Evolutionary conservation across 2,888 invertebrate species (phyloP).

Genomic region (Epicampocera succincta): DNA sequence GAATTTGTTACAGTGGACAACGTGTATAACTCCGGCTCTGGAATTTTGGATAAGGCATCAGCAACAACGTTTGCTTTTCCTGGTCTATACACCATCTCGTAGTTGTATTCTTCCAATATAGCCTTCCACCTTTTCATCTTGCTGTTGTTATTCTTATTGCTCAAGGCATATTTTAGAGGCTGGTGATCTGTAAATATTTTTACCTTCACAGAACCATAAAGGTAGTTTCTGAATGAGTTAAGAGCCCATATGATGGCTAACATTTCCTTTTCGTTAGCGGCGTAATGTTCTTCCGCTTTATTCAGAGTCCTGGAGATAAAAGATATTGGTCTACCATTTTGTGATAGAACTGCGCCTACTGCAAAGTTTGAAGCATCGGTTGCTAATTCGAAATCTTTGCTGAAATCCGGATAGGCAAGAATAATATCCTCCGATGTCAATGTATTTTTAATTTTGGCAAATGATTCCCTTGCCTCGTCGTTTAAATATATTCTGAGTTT

Average conservation of each 20-base stretch:
- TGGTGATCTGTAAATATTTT: constrained; percentile 9
- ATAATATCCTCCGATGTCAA: neutral
- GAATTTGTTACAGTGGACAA: neutral
- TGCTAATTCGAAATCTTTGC: constrained; percentile 46
- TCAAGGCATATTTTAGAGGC: neutral
- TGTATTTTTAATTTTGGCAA: neutral
- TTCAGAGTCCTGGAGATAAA: constrained; percentile 47
- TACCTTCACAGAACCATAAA: neutral
- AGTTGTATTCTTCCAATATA: constrained; percentile 8
- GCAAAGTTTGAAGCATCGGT: constrained; percentile 61
- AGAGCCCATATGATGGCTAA: neutral
- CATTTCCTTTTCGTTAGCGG: neutral
- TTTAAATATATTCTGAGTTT: too few species aligned
- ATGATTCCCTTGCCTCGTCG: neutral
- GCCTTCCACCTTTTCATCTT: constrained; percentile 36
- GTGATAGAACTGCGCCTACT: constrained; percentile 54
- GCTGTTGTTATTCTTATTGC: constrained; percentile 1
- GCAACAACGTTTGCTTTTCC: neutral
- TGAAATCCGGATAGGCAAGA: constrained; percentile 57
- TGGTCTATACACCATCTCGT: neutral
- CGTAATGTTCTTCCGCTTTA: constrained; percentile 26
- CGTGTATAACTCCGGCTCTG: neutral
- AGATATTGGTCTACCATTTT: constrained; percentile 44
- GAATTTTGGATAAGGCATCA: constrained; percentile 74
- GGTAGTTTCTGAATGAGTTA: neutral